Base-by-base conservation (phyloP, 2,888 invertebrate species). In the Amaurobius ferox region DNA sequence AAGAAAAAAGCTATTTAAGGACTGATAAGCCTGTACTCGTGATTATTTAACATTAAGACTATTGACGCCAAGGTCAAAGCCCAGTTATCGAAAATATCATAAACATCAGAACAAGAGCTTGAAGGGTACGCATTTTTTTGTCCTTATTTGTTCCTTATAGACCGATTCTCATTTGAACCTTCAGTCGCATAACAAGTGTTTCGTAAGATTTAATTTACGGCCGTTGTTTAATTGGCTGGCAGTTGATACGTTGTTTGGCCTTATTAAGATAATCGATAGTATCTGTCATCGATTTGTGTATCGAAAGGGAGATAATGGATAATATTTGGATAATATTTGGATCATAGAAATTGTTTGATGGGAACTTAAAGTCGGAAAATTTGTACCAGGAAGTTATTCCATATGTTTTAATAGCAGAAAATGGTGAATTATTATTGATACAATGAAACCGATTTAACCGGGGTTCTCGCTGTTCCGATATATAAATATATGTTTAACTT, bases 241-340 rank as follows among this genome's bases (percentile, higher is more conserved):
- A 35, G 35, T 28, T 68, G 68, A 55, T 23, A 35, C 48, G 35
- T 29, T 30, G 19, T 29, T 44, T 76, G 66, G 48, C 40, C 76
- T 30, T 44, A 76, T 76, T 66, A 76, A 76, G 76, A 68, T 77
- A 26, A 77, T 77, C 35, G 77, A 68, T 62, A 30, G 26, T n/a
- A 44, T 40, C 13, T 64, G 39, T 74, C 74, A 40, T 44, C 64
- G 64, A 64, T 64, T 64, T 64, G 1, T 30, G 64, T 64, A 64
- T 64, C 64, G 64, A 29, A 64, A 64, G 30, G 28, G 64, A 30
- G n/a, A 64, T 64, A 30, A 29, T 64, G 30, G 64, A 26, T 26
- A 61, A 16, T 28, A n/a, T n/a, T n/a, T n/a, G n/a, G 35, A 5
- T 35, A 5, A 35, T 35, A 13, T 29, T 13, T 16, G 30, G 64